A percentile compares a stretch with the other conserved stretches of the same genome.
Evolutionary conservation across 2,113 vertebrate species (phyloP).

Genomic region (Brachionichthys hirsutus): DNA sequence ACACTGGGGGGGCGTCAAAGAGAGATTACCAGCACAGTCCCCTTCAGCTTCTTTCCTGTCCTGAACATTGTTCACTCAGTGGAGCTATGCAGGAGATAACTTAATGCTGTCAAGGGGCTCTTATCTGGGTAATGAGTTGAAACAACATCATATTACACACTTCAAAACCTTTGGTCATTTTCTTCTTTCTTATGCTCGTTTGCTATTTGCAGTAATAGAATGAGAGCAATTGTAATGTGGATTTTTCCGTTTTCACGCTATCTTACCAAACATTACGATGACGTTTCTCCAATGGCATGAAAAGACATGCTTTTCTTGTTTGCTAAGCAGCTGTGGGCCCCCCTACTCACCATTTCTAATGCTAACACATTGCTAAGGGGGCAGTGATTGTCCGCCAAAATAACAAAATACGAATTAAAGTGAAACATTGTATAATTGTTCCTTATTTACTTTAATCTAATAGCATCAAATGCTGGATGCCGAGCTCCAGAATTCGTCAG

Average conservation of each 20-base stretch:
- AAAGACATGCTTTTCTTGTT: no score
- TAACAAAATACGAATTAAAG: no score
- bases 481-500: no score
- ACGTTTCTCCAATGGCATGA: no score
- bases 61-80: conserved; percentile 20
- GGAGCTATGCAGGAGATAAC: conserved; percentile 28
- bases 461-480: no score
- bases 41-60: conserved; percentile 39
- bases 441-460: no score
- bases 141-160: conserved; percentile 22
- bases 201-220: not conserved
- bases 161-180: not conserved
- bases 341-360: no score
- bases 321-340: no score
- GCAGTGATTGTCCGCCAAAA: no score
- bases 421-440: no score
- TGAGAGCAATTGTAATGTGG: not conserved
- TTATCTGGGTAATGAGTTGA: conserved; percentile 16
- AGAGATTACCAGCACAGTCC: conserved; percentile 65
- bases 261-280: no score
- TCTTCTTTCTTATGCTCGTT: not conserved
- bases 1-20: conserved; percentile 48
- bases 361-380: no score
- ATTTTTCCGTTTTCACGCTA: not conserved
- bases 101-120: conserved; percentile 3